phyloP scores from a whole-genome alignment of 1,140 invertebrate species.

The Bombus confusus region DNA sequence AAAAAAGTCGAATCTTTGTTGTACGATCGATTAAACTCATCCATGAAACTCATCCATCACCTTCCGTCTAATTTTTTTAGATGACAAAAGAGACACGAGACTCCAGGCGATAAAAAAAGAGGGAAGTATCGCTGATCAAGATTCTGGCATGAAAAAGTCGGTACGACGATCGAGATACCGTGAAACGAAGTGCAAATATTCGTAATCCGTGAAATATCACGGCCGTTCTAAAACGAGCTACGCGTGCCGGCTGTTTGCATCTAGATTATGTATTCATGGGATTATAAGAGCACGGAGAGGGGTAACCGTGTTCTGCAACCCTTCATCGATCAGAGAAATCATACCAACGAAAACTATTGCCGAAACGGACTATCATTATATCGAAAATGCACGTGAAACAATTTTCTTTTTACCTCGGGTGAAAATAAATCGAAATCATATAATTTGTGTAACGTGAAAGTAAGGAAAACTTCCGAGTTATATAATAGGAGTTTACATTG shows the following conservation, averaged over 20 bases:
- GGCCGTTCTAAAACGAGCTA: constrained; percentile 74
- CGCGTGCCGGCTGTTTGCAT: constrained; percentile 80
- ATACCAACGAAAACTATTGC: not conserved
- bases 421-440: not conserved
- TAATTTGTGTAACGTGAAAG: not conserved
- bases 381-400: not conserved
- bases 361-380: not conserved
- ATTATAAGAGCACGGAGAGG: constrained; percentile 70
- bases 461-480: not conserved
- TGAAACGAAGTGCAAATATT: constrained; percentile 75
- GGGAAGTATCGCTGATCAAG: constrained; percentile 7
- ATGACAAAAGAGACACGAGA: not conserved
- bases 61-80: constrained; percentile 35
- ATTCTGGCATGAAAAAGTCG: constrained; percentile 5
- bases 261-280: constrained; percentile 81
- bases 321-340: constrained; percentile 61
- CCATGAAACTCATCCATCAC: constrained; percentile 56
- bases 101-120: not conserved
- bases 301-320: constrained; percentile 67
- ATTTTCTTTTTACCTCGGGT: not conserved
- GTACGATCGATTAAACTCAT: not conserved
- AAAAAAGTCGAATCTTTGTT: not conserved
- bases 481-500: not conserved
- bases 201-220: constrained; percentile 82
- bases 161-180: constrained; percentile 58